Conservation (phyloP, 2,888 invertebrate genomes). For the Tuta absoluta region DNA sequence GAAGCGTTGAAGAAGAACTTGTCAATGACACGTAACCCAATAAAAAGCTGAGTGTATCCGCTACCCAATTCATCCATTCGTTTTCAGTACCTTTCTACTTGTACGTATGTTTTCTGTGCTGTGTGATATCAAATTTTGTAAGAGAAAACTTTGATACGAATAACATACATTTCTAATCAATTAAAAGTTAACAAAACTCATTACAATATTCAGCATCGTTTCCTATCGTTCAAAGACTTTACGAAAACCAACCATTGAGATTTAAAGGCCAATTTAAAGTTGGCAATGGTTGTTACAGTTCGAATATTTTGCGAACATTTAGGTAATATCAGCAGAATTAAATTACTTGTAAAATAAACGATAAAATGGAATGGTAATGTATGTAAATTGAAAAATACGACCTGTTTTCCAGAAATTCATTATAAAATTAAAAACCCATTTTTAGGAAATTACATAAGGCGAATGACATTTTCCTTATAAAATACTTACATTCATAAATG, state of each 20-base stretch:
- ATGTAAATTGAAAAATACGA: too few relatives aligned
- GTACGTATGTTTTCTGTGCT: not conserved
- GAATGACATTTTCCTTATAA: too few relatives aligned
- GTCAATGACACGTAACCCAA: not conserved
- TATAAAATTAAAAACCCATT: not conserved
- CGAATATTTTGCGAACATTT: conserved; percentile 38
- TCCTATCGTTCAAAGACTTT: conserved; percentile 30
- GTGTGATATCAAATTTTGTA: too few relatives aligned
- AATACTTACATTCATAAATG: too few relatives aligned
- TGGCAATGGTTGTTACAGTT: conserved; percentile 45
- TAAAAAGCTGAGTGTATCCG: not conserved
- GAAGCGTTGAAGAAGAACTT: not conserved
- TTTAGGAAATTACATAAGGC: not conserved
- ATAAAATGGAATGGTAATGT: not conserved
- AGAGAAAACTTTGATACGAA: too few relatives aligned
- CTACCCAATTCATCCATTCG: not conserved
- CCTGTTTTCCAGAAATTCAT: too few relatives aligned
- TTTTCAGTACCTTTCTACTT: too few relatives aligned
- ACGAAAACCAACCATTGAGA: conserved; percentile 36
- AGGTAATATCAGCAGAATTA: not conserved
- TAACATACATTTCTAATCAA: not conserved
- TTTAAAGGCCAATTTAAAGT: conserved; percentile 54
- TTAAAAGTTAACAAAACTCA: conserved; percentile 4
- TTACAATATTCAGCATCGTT: conserved; percentile 13
- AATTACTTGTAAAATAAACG: not conserved